phyloP scores from a whole-genome alignment of 2,888 invertebrate genomes.

The Napeogenes sylphis region DNA sequence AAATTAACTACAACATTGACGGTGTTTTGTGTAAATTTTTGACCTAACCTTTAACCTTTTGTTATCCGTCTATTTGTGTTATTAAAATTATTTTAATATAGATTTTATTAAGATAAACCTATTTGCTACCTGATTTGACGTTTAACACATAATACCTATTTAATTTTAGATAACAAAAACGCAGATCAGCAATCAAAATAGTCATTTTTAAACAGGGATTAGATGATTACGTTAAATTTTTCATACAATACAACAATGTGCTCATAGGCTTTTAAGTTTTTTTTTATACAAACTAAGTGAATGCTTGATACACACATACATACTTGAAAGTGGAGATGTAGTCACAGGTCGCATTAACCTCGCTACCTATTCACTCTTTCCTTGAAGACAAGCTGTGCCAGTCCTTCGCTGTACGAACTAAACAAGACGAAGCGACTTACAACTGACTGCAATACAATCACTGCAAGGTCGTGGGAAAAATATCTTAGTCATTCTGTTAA shows the following conservation, averaged over 20 bases:
- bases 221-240: conserved; percentile 47
- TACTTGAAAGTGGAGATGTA: too few relatives aligned
- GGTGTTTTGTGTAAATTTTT: conserved; percentile 50
- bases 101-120: too few relatives aligned
- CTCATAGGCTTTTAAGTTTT: conserved; percentile 81
- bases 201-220: conserved; percentile 42
- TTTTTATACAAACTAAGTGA: too few relatives aligned
- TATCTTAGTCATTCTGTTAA: neutral
- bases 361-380: too few relatives aligned
- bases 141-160: too few relatives aligned
- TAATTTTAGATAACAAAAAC: conserved; percentile 40
- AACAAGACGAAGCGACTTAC: too few relatives aligned
- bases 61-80: neutral
- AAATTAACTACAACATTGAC: conserved; percentile 48
- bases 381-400: too few relatives aligned
- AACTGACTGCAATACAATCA: too few relatives aligned
- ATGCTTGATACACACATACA: too few relatives aligned
- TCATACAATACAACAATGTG: conserved; percentile 77
- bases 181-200: conserved; percentile 34
- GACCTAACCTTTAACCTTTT: neutral
- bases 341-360: too few relatives aligned
- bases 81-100: neutral
- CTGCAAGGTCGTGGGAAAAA: conserved; percentile 43
- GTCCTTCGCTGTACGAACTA: too few relatives aligned
- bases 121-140: too few relatives aligned